These are phyloP conservation scores for Zaprionus africanus DNA, from an alignment of 1,140 invertebrate species.

Conservation along the genomic window DNA sequence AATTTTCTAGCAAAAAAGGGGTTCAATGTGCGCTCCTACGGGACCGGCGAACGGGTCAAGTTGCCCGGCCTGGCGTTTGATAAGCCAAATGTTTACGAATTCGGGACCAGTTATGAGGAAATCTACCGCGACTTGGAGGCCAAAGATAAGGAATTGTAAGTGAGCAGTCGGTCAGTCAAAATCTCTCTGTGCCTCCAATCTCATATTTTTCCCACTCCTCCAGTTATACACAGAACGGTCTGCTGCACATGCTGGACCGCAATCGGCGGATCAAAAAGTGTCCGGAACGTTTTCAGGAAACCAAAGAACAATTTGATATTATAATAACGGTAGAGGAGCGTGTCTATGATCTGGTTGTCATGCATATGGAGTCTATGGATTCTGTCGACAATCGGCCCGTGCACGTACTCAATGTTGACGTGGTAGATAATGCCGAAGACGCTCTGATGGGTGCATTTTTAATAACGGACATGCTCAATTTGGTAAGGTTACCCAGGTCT, in stretches of 20 bases:
- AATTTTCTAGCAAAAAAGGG: slow-evolving; percentile 98
- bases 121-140: slow-evolving; percentile 97
- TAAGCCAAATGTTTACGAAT: slow-evolving; percentile 99
- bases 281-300: slow-evolving; percentile 97
- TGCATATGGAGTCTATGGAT: slow-evolving; percentile 89
- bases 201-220: not conserved
- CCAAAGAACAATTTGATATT: slow-evolving; percentile 97
- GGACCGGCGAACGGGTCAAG: slow-evolving; percentile 99
- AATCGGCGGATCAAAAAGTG: slow-evolving; percentile 97
- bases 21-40: slow-evolving; percentile 97
- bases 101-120: slow-evolving; percentile 97
- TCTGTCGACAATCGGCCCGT: slow-evolving; percentile 93
- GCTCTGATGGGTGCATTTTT: slow-evolving; percentile 99
- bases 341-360: slow-evolving; percentile 98
- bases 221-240: slow-evolving; percentile 99
- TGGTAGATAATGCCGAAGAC: slow-evolving; percentile 99
- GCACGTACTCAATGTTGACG: slow-evolving; percentile 99
- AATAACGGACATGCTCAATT: slow-evolving; percentile 96
- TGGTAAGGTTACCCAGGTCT: slow-evolving; percentile 86
- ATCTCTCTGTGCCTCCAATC: not conserved
- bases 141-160: slow-evolving; percentile 95
- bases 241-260: slow-evolving; percentile 99
- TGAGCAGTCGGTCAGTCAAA: slow-evolving; percentile 1
- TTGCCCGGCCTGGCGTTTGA: slow-evolving; percentile 97
- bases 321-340: slow-evolving; percentile 99